These are phyloP conservation scores for Petrocephalus microphthalmus DNA, from an alignment of 2,113 vertebrate species.

Conservation along the genomic window DNA sequence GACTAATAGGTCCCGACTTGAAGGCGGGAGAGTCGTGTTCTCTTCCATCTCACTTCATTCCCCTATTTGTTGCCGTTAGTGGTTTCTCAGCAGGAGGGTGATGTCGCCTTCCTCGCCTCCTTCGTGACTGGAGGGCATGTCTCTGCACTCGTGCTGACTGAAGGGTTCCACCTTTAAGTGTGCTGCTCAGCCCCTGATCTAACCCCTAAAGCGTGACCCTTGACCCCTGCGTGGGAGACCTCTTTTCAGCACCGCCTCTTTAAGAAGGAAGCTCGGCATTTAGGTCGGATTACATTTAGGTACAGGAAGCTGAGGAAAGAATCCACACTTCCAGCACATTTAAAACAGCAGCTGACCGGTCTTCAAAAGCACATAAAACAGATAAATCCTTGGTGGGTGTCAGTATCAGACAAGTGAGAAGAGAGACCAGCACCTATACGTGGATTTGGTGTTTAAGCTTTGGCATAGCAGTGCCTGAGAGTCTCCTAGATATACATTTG, in stretches of 20 bases:
- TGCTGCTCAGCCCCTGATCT: background rate
- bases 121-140: background rate
- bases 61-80: background rate
- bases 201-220: background rate
- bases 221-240: background rate
- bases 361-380: background rate
- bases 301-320: background rate
- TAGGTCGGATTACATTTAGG: background rate
- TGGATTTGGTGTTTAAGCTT: background rate
- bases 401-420: background rate
- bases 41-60: background rate
- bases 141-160: background rate
- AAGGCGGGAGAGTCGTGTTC: background rate
- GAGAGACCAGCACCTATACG: background rate
- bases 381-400: background rate
- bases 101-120: constrained; percentile 9
- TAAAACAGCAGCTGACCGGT: background rate
- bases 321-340: background rate
- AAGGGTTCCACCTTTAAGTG: background rate
- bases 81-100: background rate
- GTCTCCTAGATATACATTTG: background rate
- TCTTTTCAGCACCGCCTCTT: background rate
- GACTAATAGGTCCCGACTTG: constrained; percentile 16
- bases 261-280: background rate
- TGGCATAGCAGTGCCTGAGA: background rate